Base-by-base conservation (phyloP, 2,797 vertebrate genomes). In the Pangasius sanitwongsei region DNA sequence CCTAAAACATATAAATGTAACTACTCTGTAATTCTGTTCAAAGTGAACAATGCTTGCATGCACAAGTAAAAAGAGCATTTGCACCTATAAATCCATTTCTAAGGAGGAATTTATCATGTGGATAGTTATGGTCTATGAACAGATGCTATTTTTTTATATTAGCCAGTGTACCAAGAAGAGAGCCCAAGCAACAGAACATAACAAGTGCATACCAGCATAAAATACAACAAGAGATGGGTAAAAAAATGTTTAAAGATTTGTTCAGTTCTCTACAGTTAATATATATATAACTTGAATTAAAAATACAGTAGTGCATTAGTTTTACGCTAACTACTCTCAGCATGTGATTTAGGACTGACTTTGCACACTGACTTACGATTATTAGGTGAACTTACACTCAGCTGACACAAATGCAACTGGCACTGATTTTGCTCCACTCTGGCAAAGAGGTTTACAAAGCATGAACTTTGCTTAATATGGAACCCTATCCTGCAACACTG, bases 81-180 rank as follows among this genome's bases (percentile, higher is more conserved):
- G 80, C 55, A 63, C 11, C 59, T 83, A 83, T 63, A 83, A 16
- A 83, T 63, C 34, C 6, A 44, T 83, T 63, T 83, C 9, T 83
- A 63, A 7, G 15, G 25, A 6, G 13, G 12, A 16, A 83, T 41
- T 83, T 83, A n/a, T 44, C 59, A 44, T 63, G 57, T 44, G 2
- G 25, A 16, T 44, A 44, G 81, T 44, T 83, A 44, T 28, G 23
- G 57, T 83, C 34, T 28, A 15, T 63, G 37, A 83, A 13, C 55
- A 41, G 23, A 61, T 20, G 20, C 34, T 28, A 28, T 83, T 83
- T 83, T 83, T 1, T 48, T 28, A 48, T 55, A 23, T 34, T 4
- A 83, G 37, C 25, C 23, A 81, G 4, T 81, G 31, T 59, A 81
- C 78, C 78, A 59, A 59, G 55, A 37, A 59, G 53, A 81, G 18